Conservation (phyloP, 1,140 invertebrate genomes). For the Hetaerina americana region DNA sequence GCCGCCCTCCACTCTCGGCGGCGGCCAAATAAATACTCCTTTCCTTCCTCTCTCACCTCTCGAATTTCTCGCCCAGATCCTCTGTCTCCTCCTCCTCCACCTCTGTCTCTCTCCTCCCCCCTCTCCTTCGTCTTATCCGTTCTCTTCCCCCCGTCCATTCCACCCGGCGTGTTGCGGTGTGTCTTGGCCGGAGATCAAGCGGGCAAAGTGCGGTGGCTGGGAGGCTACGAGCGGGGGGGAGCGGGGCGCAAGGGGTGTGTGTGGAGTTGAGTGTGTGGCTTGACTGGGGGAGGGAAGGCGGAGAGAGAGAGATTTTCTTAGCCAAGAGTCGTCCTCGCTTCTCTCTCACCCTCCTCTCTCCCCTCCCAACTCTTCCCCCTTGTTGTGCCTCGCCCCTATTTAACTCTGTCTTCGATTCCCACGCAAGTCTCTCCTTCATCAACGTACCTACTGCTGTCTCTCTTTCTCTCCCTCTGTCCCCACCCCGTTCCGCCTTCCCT, state of each 20-base stretch:
- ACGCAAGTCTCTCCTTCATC: neutral
- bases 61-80: too few relatives aligned
- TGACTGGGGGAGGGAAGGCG: too few relatives aligned
- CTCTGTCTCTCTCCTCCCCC: neutral
- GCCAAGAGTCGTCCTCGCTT: too few relatives aligned
- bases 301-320: conserved; percentile 1
- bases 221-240: neutral
- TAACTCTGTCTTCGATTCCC: neutral
- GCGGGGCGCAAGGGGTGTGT: too few relatives aligned
- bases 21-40: too few relatives aligned
- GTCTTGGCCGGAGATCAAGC: neutral
- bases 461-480: neutral
- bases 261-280: too few relatives aligned
- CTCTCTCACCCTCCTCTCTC: too few relatives aligned
- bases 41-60: too few relatives aligned
- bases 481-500: neutral
- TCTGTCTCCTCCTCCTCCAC: too few relatives aligned
- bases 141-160: neutral
- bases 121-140: neutral
- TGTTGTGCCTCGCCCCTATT: neutral
- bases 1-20: too few relatives aligned
- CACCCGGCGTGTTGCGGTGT: neutral
- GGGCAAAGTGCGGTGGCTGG: too few relatives aligned
- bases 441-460: neutral
- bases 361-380: too few relatives aligned